These are phyloP conservation scores for Ceratina australensis DNA, from an alignment of 1,140 invertebrate genomes.

Conservation along the genomic window DNA sequence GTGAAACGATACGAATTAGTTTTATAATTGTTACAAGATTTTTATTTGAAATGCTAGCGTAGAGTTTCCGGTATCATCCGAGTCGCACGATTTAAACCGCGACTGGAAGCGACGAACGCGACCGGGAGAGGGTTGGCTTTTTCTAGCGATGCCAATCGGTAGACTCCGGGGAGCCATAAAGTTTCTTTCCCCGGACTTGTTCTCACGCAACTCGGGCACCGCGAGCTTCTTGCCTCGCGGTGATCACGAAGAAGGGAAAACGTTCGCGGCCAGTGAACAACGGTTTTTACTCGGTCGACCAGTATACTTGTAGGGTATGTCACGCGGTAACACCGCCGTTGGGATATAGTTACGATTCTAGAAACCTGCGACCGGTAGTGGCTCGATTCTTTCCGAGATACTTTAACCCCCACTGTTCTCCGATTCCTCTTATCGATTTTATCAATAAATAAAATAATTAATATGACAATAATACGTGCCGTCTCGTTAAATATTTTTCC, in stretches of 20 bases:
- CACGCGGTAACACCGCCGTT: background rate
- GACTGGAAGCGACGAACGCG: background rate
- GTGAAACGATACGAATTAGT: no score
- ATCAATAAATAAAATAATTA: no score
- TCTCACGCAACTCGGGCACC: constrained; percentile 61
- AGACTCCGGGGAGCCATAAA: constrained; percentile 56
- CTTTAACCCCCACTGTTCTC: no score
- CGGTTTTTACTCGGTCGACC: constrained; percentile 38
- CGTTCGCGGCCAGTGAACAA: constrained; percentile 43
- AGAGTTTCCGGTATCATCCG: constrained; percentile 23
- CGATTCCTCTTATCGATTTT: no score
- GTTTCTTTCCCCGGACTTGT: constrained; percentile 57
- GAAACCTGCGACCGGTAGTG: background rate
- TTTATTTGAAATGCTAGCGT: background rate
- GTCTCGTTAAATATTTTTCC: no score
- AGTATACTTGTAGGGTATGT: constrained; percentile 28
- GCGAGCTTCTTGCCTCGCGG: constrained; percentile 61
- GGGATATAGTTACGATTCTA: background rate
- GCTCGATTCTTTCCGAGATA: no score
- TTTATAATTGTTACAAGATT: no score
- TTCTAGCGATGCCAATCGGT: constrained; percentile 54
- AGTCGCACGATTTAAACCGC: constrained; percentile 23
- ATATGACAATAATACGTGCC: no score
- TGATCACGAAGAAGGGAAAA: constrained; percentile 59
- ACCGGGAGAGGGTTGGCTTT: constrained; percentile 25